Percentiles rank a stretch among this genome's conserved stretches.
phyloP scores from a whole-genome alignment of 2,113 vertebrate species.

The Catharus bicknelli region DNA sequence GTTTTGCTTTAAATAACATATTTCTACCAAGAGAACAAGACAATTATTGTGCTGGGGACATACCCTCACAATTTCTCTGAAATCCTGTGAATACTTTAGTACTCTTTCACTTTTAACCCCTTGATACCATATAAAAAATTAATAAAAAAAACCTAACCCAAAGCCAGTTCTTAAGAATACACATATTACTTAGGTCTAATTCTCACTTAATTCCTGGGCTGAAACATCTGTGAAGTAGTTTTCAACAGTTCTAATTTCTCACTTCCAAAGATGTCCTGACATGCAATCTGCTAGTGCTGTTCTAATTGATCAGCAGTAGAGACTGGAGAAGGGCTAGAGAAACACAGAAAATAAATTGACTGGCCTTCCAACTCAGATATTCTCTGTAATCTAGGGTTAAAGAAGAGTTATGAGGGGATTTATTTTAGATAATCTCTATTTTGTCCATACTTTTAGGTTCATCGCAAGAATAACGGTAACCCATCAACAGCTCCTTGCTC shows the following conservation, averaged over 20 bases:
- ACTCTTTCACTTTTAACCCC: background rate
- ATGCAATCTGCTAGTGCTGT: background rate
- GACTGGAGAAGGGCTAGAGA: background rate
- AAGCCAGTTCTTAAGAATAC: background rate
- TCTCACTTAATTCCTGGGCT: background rate
- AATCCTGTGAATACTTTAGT: background rate
- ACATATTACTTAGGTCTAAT: background rate
- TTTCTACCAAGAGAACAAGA: background rate
- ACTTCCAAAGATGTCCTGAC: slow-evolving; percentile 1
- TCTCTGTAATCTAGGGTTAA: background rate
- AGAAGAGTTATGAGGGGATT: background rate
- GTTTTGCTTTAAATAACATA: background rate
- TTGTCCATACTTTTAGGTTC: background rate
- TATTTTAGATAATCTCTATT: background rate
- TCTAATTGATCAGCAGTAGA: background rate
- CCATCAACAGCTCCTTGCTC: background rate
- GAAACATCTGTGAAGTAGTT: background rate
- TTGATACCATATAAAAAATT: background rate
- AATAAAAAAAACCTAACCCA: background rate
- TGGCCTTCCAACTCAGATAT: background rate
- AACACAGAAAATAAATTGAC: background rate
- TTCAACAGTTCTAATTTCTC: background rate
- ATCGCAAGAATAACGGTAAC: background rate
- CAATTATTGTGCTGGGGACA: background rate
- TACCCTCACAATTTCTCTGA: background rate